phyloP scores from a whole-genome alignment of 1,140 invertebrate species.

The Drosophila hydei region DNA sequence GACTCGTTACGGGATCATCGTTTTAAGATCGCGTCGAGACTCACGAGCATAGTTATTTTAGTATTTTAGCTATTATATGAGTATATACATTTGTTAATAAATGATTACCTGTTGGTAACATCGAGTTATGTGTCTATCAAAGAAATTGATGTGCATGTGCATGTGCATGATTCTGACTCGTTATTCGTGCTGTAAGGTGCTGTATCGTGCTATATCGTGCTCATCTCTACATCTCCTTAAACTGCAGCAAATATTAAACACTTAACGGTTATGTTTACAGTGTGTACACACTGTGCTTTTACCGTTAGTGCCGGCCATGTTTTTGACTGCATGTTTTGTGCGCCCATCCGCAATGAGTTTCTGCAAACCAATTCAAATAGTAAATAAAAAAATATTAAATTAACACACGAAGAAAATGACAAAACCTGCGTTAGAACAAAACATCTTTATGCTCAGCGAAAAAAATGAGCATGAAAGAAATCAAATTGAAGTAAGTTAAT shows the following conservation, averaged over 20 bases:
- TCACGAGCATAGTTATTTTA: too few relatives aligned
- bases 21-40: too few relatives aligned
- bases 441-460: constrained; percentile 29
- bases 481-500: constrained; percentile 38
- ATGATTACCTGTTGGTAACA: too few relatives aligned
- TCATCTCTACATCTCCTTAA: neutral
- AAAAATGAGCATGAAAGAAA: constrained; percentile 19
- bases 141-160: too few relatives aligned
- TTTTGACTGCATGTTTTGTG: constrained; percentile 21
- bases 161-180: too few relatives aligned
- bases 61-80: too few relatives aligned
- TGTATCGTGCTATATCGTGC: too few relatives aligned
- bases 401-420: constrained; percentile 24
- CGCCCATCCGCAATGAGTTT: constrained; percentile 12
- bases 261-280: neutral
- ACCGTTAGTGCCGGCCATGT: constrained; percentile 39
- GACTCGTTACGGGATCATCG: too few relatives aligned
- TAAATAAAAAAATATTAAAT: neutral
- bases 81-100: too few relatives aligned
- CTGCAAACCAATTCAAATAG: neutral
- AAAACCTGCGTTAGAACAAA: constrained; percentile 18
- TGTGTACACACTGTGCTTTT: constrained; percentile 7
- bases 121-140: too few relatives aligned
- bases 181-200: too few relatives aligned
- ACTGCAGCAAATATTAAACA: neutral